phyloP scores from a whole-genome alignment of 2,888 invertebrate species.

The Graphium colonna region DNA sequence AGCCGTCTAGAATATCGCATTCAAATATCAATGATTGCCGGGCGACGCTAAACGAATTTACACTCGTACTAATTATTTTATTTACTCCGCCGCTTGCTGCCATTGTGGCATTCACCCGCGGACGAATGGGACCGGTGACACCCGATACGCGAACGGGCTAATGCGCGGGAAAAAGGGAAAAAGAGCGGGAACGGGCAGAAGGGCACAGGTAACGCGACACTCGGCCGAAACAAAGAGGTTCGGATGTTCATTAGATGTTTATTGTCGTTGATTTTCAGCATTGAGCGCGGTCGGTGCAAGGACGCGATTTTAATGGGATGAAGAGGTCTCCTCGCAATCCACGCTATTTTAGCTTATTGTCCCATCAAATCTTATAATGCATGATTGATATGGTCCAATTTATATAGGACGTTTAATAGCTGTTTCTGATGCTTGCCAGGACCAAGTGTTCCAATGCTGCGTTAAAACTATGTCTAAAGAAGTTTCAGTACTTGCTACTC shows the following conservation, averaged over 20 bases:
- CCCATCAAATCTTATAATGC: too few species aligned
- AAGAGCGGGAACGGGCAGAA: constrained; percentile 33
- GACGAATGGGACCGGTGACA: constrained; percentile 41
- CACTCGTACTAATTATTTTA: constrained; percentile 73
- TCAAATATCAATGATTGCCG: constrained; percentile 53
- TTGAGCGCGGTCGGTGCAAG: not conserved
- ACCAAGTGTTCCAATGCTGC: too few species aligned
- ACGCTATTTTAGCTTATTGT: too few species aligned
- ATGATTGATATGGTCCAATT: too few species aligned
- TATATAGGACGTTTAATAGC: too few species aligned
- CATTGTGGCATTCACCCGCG: constrained; percentile 39
- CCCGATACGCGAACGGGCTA: constrained; percentile 48
- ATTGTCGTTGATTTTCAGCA: constrained; percentile 15
- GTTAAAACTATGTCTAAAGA: too few species aligned
- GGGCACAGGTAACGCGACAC: constrained; percentile 45
- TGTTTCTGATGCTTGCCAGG: too few species aligned
- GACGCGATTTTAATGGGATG: not conserved
- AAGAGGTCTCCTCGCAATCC: too few species aligned
- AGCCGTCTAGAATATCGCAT: constrained; percentile 29
- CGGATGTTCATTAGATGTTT: constrained; percentile 47
- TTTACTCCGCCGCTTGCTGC: constrained; percentile 37
- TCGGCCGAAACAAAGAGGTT: constrained; percentile 34
- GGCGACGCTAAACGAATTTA: constrained; percentile 59
- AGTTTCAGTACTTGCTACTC: too few species aligned
- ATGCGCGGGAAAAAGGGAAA: constrained; percentile 45